Conservation (phyloP, 2,797 vertebrate genomes). For the Enteromius argenteus region DNA sequence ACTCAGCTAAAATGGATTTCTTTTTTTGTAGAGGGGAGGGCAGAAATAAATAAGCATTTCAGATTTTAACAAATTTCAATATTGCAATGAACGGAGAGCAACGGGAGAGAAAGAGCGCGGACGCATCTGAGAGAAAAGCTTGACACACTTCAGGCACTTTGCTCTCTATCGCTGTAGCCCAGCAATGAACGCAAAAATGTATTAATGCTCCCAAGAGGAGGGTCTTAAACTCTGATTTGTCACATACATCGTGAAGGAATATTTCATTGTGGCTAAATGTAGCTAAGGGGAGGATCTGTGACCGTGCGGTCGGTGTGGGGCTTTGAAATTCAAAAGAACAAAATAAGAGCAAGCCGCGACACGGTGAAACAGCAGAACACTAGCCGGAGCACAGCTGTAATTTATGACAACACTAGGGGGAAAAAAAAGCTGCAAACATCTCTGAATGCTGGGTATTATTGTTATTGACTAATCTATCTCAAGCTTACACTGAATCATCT, state of each 20-base stretch:
- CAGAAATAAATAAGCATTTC: constrained; percentile 61
- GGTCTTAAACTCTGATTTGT: constrained; percentile 41
- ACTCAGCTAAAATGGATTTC: constrained; percentile 61
- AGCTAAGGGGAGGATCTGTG: constrained; percentile 24
- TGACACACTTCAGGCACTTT: constrained; percentile 29
- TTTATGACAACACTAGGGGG: neutral
- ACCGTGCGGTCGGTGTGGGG: neutral
- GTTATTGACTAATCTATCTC: neutral
- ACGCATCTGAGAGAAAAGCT: constrained; percentile 13
- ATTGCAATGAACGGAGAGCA: constrained; percentile 31
- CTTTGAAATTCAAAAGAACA: constrained; percentile 21
- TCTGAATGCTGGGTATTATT: neutral
- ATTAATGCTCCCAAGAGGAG: constrained; percentile 34
- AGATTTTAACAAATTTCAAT: constrained; percentile 53
- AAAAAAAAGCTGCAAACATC: neutral
- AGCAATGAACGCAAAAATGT: constrained; percentile 14
- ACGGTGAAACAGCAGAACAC: neutral
- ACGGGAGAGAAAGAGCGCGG: neutral
- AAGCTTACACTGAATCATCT: neutral
- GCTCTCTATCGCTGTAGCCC: constrained; percentile 19
- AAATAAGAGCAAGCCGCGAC: constrained; percentile 3
- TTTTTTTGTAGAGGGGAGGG: constrained; percentile 44
- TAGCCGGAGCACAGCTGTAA: neutral
- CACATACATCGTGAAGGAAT: constrained; percentile 27
- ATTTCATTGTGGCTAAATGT: constrained; percentile 29